A percentile compares a stretch with the other conserved stretches of the same genome.
Conservation (phyloP, 2,113 vertebrate genomes). For the Pelodiscus sinensis region DNA sequence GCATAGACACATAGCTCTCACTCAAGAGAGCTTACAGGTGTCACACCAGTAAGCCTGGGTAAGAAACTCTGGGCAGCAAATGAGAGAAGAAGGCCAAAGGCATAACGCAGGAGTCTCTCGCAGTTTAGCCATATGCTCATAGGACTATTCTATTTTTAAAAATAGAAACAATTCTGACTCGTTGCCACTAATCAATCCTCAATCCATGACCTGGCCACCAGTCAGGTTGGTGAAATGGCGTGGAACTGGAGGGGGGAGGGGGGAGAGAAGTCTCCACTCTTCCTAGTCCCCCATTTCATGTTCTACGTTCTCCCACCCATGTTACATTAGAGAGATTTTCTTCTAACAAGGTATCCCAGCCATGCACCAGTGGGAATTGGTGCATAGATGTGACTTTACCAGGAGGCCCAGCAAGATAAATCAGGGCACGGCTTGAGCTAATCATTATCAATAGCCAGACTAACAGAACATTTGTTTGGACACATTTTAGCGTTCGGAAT, state of each 20-base stretch:
- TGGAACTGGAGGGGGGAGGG: fast-evolving
- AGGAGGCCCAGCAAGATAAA: neutral
- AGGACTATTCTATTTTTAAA: too few species aligned
- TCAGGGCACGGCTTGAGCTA: neutral
- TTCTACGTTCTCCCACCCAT: neutral
- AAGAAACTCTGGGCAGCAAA: neutral
- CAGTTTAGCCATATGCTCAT: neutral
- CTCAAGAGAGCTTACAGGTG: neutral
- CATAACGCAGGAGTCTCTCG: neutral
- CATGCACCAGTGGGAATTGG: neutral
- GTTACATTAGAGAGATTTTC: fast-evolving
- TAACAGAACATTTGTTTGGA: neutral
- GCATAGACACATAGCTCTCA: neutral
- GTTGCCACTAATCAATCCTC: neutral
- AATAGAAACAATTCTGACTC: too few species aligned
- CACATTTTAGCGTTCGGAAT: neutral
- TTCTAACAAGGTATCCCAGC: neutral
- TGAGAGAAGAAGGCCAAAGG: neutral
- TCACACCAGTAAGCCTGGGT: neutral
- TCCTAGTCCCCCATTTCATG: neutral
- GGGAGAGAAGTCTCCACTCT: fast-evolving
- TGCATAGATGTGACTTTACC: neutral
- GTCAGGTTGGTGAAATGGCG: neutral
- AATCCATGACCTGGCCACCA: neutral
- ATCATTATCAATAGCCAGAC: neutral